These are phyloP conservation scores for Acyrthosiphon pisum DNA, from an alignment of 1,140 invertebrate genomes.

Conservation along the genomic window DNA sequence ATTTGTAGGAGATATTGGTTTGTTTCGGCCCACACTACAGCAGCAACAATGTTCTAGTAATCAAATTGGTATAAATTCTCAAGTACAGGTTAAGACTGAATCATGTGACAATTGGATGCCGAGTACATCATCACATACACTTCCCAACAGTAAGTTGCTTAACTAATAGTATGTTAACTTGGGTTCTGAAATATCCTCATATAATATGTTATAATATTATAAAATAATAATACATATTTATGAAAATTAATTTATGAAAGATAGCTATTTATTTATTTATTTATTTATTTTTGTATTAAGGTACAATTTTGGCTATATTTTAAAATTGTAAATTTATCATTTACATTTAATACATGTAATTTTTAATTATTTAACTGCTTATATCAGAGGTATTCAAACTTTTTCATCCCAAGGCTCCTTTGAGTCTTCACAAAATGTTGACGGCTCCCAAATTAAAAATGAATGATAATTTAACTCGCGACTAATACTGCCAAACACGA, in stretches of 20 bases:
- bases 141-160: slow-evolving; percentile 51
- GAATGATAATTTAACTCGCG: too few relatives aligned
- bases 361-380: too few relatives aligned
- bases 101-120: slow-evolving; percentile 52
- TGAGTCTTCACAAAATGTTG: too few relatives aligned
- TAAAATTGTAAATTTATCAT: background rate
- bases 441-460: too few relatives aligned
- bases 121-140: slow-evolving; percentile 38
- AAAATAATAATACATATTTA: background rate
- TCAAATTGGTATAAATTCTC: slow-evolving; percentile 54
- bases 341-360: background rate
- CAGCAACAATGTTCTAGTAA: slow-evolving; percentile 44
- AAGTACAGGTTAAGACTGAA: slow-evolving; percentile 54
- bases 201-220: background rate
- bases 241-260: background rate
- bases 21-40: slow-evolving; percentile 44
- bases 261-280: background rate
- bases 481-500: too few relatives aligned
- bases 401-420: too few relatives aligned
- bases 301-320: background rate
- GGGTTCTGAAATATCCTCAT: background rate
- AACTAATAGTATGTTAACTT: slow-evolving; percentile 42
- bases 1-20: slow-evolving; percentile 56
- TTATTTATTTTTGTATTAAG: background rate
- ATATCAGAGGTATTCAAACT: too few relatives aligned